These are phyloP conservation scores for Stegophylla sp. DNA, from an alignment of 2,888 invertebrate genomes.

Conservation along the genomic window DNA sequence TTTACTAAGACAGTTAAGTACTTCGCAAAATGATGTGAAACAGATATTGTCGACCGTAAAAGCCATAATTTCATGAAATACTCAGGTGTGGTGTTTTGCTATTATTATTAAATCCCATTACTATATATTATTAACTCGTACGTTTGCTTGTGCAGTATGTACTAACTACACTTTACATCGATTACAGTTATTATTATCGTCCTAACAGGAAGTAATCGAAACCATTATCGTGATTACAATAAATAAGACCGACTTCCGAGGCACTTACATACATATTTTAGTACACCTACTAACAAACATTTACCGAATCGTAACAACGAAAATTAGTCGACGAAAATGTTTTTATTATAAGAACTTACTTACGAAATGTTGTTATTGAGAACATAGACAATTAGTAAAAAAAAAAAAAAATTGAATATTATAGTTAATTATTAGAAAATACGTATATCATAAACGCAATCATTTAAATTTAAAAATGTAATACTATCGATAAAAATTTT, in stretches of 20 bases:
- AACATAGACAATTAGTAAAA: too few relatives aligned
- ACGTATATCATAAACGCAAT: too few relatives aligned
- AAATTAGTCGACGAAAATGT: neutral
- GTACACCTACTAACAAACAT: neutral
- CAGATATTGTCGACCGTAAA: constrained; percentile 3
- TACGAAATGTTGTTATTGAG: too few relatives aligned
- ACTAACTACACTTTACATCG: neutral
- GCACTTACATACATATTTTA: neutral
- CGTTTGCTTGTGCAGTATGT: neutral
- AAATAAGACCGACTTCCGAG: neutral
- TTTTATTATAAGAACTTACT: too few relatives aligned
- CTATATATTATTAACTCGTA: neutral
- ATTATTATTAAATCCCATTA: neutral
- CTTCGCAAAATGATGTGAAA: neutral
- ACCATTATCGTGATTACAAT: neutral
- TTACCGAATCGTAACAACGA: neutral
- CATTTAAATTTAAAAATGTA: too few relatives aligned
- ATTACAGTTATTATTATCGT: neutral
- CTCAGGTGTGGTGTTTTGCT: neutral
- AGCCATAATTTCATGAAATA: neutral
- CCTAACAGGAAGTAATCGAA: neutral
- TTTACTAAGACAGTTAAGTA: neutral
- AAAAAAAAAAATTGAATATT: too few relatives aligned
- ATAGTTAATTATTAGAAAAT: too few relatives aligned
- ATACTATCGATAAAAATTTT: too few relatives aligned